A percentile compares a stretch with the other conserved stretches of the same genome.
Evolutionary conservation across 2,797 vertebrate species (phyloP).

Genomic region (Spea hammondii): DNA sequence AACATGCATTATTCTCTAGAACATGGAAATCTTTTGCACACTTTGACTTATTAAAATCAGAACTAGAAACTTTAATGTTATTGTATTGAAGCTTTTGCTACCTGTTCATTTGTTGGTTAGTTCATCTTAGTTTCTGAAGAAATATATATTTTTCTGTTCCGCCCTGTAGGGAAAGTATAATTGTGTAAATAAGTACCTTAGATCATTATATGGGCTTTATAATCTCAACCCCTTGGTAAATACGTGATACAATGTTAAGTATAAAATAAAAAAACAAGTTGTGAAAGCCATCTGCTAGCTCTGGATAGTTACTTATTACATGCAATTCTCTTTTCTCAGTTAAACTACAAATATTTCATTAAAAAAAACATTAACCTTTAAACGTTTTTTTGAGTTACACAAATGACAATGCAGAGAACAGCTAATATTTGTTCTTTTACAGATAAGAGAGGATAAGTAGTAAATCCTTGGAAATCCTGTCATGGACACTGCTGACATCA

Average conservation of each 20-base stretch:
- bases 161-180: no score
- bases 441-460: conserved; percentile 57
- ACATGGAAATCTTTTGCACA: not conserved
- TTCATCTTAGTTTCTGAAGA: no score
- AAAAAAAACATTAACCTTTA: conserved; percentile 8
- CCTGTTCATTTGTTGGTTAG: no score
- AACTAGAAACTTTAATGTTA: no score
- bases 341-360: conserved; percentile 12
- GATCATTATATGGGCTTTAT: not conserved
- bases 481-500: conserved; percentile 59
- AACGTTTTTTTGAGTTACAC: conserved; percentile 47
- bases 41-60: no score
- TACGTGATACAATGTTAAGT: not conserved
- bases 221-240: not conserved
- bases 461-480: conserved; percentile 54
- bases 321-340: not conserved
- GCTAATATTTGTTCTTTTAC: conserved; percentile 64
- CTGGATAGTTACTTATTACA: conserved; percentile 8
- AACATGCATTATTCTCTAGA: not conserved
- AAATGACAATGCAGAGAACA: conserved; percentile 60
- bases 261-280: not conserved
- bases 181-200: no score
- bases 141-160: no score
- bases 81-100: no score
- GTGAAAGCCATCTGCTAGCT: not conserved